Percentiles rank a stretch among this genome's conserved stretches.
Conservation (phyloP, 2,797 vertebrate species). For the Clamator glandarius region DNA sequence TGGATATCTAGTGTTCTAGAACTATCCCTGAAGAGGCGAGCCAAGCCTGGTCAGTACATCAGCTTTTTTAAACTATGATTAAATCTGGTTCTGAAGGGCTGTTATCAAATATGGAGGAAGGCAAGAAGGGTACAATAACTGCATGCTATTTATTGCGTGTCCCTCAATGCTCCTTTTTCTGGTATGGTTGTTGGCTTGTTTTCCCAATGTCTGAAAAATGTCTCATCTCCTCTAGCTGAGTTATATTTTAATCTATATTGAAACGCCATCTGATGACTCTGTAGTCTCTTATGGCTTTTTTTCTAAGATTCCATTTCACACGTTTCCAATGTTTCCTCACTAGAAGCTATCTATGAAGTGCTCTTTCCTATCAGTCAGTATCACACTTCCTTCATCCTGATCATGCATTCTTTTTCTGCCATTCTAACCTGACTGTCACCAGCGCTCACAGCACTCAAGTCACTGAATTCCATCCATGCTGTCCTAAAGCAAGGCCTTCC, state of each 20-base stretch:
- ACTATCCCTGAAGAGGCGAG: not conserved
- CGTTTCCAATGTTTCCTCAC: not conserved
- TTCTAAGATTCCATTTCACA: not conserved
- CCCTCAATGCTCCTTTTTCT: not conserved
- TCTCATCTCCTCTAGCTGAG: not conserved
- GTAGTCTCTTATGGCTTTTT: not conserved
- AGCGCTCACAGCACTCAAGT: not conserved
- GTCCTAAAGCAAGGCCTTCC: not conserved
- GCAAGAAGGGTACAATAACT: not conserved
- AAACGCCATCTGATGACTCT: not conserved
- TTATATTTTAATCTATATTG: not conserved
- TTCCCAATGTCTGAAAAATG: not conserved
- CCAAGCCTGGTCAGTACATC: not conserved
- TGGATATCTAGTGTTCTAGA: not conserved
- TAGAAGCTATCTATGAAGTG: not conserved
- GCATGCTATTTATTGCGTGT: not conserved
- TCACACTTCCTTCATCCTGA: not conserved
- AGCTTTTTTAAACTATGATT: not conserved
- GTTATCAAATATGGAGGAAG: not conserved
- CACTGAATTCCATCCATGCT: not conserved
- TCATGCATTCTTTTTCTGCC: not conserved
- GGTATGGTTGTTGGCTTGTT: not conserved
- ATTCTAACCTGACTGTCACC: not conserved
- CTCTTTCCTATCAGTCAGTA: not conserved
- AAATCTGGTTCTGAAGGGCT: not conserved